Percentiles rank a stretch among this genome's conserved stretches.
Conservation (phyloP, 2,797 vertebrate genomes). For the Acridotheres tristis region DNA sequence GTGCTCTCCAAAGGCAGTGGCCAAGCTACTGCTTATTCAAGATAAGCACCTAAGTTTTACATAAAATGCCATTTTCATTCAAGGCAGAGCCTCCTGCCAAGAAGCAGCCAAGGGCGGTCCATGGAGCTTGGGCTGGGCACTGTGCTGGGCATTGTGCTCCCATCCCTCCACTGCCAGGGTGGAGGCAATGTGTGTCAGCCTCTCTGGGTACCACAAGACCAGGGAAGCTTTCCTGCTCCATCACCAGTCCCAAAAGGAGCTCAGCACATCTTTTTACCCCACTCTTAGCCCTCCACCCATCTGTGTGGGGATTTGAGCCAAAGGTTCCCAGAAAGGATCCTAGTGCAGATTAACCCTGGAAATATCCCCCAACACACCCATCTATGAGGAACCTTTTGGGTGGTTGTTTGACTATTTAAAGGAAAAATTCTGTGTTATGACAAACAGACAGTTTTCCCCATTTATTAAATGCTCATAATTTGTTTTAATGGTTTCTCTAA, state of each 20-base stretch:
- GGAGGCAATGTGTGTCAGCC: not conserved
- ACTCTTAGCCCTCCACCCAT: not conserved
- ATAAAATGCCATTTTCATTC: not conserved
- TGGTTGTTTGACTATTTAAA: constrained; percentile 57
- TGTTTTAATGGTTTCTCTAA: constrained; percentile 75
- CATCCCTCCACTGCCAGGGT: not conserved
- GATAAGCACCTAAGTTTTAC: not conserved
- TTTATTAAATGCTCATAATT: constrained; percentile 74
- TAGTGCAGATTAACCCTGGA: not conserved
- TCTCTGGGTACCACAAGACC: fast-evolving
- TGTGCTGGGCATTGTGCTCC: not conserved
- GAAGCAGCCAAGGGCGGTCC: fast-evolving
- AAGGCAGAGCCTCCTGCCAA: not conserved
- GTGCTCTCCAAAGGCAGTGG: not conserved
- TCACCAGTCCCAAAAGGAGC: not conserved
- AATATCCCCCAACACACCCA: not conserved
- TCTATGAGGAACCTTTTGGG: constrained; percentile 22
- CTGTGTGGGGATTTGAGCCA: not conserved
- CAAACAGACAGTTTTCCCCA: constrained; percentile 67
- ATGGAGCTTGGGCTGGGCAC: not conserved
- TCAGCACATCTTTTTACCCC: not conserved
- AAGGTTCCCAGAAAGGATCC: not conserved
- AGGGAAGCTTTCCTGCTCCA: fast-evolving
- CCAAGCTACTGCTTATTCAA: constrained; percentile 36
- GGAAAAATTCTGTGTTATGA: constrained; percentile 68